Base-by-base conservation (phyloP, 2,113 vertebrate species). In the Tragelaphus scriptus region DNA sequence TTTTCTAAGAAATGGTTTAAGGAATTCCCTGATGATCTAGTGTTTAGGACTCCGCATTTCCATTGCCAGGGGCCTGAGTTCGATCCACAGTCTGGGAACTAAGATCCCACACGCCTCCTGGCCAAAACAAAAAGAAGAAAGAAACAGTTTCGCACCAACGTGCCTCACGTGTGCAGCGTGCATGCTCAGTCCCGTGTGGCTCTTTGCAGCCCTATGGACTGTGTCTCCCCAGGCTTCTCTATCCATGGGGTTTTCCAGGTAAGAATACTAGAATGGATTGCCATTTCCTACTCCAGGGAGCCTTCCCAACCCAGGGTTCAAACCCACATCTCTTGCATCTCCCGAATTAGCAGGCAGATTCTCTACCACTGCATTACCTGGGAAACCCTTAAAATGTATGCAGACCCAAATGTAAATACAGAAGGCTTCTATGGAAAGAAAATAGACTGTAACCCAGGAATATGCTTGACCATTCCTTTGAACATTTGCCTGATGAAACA, bases 51-150 rank as follows among this genome's bases (percentile, higher is more conserved):
- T 77, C 12, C 0, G 0, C 12, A 26, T 40, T 26, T 44, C 26
- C 71, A 26, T 44, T 77, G 23, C 71, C 23, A 44, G 40, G 71
- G 23, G 40, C 40, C 71, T 77, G 71, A 44, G 71, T 77, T 77
- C 7, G 2, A 44, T 77, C 71, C 7, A 1, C 1, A 44, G 40
- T 77, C 71, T 0, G 0, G 71, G 71, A 77, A 77, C 71, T 14
- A 44, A 77, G 23, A 77, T 40, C 40, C 71, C 40, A 77, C 71
- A 77, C 1, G 12, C 23, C 71, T 77, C 71, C 36, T 77, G 40
- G 40, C 40, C 40, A 14, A 77, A 77, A 44, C 26, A 71, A 36
- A 40, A 75, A 19, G 10, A 71, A 71, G 71, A 77, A 77, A 77
- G 40, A 44, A 71, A 40, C n/a, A 71, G 68, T 26, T 77, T 44